Evolutionary conservation across 2,888 invertebrate species (phyloP), one percentile per base, ranked within the genome.

Genomic region (Abrostola tripartita): DNA sequence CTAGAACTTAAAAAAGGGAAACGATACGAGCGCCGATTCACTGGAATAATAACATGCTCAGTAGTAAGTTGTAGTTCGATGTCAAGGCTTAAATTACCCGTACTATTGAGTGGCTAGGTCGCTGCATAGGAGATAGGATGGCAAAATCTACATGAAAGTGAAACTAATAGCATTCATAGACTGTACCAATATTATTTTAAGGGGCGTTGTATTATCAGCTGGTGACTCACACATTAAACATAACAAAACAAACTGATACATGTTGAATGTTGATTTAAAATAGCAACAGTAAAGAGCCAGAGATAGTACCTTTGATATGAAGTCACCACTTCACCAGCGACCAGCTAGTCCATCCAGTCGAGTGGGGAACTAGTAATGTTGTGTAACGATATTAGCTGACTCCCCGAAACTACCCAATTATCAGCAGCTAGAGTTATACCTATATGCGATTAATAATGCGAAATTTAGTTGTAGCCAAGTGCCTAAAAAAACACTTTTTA

Each of bases 141-240:
- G 40, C 56, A 8, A 61, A 61, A 50, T 37, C 37, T 40, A 38
- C 61, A 40, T 52, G 66, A 37, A 54, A 66, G 37, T 53, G 41
- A 44, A 40, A 41, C 11, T n/a, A 41, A 41, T 11, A 35, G 53
- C 41, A 35, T 0, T 2, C 24, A 24, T 24, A 4, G 24, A 24
- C 24, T 24, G 24, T 24, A 24, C 36, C 41, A 64, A 65, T 37
- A 52, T 56, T 8, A 47, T 47, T 47, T 24, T 14, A 24, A 58
- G 65, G 71, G 71, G 70, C 71, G 69, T 70, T 53, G 42, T 35
- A 14, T 14, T 60, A 70, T 70, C 70, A 54, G 36, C 7, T 37
- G 50, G 14, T 65, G 70, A 70, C 49, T 70, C 65, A 70, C 44
- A n/a, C 12, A 36, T n/a, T 35, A 6, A 53, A 53, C 5, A 52